Conservation (phyloP, 1,140 invertebrate genomes). For the Eupristina koningsbergeri region DNA sequence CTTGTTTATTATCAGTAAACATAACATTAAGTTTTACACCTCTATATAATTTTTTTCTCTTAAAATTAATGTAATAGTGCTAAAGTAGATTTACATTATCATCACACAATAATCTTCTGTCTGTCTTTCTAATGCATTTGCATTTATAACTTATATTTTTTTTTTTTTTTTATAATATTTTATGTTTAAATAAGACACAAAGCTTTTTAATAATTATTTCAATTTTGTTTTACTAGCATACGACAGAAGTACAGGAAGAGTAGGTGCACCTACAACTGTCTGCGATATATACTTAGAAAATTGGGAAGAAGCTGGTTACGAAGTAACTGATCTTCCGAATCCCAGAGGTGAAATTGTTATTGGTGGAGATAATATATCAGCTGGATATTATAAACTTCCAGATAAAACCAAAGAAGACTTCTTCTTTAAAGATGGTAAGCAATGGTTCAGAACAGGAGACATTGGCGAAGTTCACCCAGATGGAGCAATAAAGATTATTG, state of each 20-base stretch:
- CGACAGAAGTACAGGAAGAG: conserved; percentile 86
- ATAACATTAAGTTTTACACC: no score
- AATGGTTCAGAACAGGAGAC: conserved; percentile 97
- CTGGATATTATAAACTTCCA: conserved; percentile 94
- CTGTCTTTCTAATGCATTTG: no score
- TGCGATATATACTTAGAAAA: conserved; percentile 90
- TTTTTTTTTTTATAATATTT: conserved; percentile 19
- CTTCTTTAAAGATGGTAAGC: conserved; percentile 83
- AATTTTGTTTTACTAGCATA: conserved; percentile 63
- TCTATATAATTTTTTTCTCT: no score
- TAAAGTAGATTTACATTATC: no score
- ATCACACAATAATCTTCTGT: no score
- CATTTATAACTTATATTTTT: neutral
- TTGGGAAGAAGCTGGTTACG: conserved; percentile 97
- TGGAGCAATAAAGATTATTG: conserved; percentile 96
- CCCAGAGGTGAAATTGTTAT: conserved; percentile 93
- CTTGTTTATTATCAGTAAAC: no score
- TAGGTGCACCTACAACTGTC: conserved; percentile 90
- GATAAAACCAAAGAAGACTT: conserved; percentile 95
- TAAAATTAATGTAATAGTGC: no score
- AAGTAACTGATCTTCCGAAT: conserved; percentile 89
- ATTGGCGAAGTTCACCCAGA: conserved; percentile 94
- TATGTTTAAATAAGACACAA: conserved; percentile 6
- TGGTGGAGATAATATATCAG: conserved; percentile 91
- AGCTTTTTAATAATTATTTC: neutral